Base-by-base conservation (phyloP, 2,888 invertebrate genomes). In the Eudemis profundana region DNA sequence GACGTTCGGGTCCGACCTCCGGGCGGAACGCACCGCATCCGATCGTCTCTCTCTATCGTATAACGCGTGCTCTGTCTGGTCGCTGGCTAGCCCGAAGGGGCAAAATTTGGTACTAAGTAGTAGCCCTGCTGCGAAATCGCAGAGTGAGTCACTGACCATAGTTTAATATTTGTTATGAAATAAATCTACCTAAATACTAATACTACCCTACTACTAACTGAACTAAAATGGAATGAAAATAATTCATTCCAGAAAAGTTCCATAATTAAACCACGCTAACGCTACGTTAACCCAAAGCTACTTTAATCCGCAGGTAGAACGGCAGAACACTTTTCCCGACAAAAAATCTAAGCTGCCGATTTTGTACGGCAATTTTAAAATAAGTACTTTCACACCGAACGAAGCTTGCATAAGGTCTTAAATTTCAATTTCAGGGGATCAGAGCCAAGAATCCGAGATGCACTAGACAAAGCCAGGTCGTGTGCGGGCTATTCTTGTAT, bases 341-440 rank as follows among this genome's bases (percentile, higher is more conserved):
- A 36, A 47, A 21, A 38, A 53, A 29, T 46, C 47, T 36, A 47
- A 46, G 29, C 51, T 3, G 15, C 15, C 40, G 38, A 53, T 60
- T 51, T 59, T 44, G 15, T 46, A 53, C 46, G 47, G 53, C 51
- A 65, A 60, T 60, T 60, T 65, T 47, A 68, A 68, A 70, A 69
- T 66, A 68, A 69, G 70, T 71, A 70, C 68, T 70, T 72, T 74
- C 69, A 73, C 71, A 71, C 69, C 77, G 73, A 75, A 70, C 77
- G 73, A 75, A 70, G 76, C 76, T 79, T 81, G 82, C 78, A 78
- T 81, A 80, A 78, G 78, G 84, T 85, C 82, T 88, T 85, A 85
- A 84, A 87, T 87, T 87, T 85, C 87, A 89, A 89, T 89, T 89
- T 86, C 79, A 85, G 70, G 71, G 86, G 87, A 87, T 88, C 82